Conservation (phyloP, 2,797 vertebrate species). For the Halcyon smyrnensis region DNA sequence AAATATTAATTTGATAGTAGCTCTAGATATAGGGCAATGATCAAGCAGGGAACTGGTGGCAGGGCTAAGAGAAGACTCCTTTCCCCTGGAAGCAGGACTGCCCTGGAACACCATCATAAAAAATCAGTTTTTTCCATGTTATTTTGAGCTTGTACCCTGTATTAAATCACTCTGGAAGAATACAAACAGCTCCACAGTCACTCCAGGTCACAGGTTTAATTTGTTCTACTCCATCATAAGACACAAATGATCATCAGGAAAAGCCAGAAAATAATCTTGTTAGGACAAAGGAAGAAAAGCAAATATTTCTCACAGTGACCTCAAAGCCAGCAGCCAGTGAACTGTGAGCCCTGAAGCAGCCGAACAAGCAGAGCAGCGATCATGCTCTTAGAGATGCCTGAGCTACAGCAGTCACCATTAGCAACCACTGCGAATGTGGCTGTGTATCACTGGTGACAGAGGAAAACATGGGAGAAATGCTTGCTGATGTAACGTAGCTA, state of each 20-base stretch:
- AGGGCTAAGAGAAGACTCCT: background rate
- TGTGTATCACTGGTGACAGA: background rate
- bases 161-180: background rate
- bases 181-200: rapidly evolving
- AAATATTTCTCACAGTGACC: background rate
- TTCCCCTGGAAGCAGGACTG: background rate
- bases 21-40: background rate
- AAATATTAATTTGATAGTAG: background rate
- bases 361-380: rapidly evolving
- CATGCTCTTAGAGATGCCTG: background rate
- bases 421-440: background rate
- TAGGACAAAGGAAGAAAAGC: background rate
- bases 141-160: background rate
- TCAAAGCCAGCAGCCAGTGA: background rate
- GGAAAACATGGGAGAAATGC: background rate
- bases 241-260: background rate
- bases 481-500: background rate
- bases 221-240: background rate
- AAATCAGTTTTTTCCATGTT: background rate
- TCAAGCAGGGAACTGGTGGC: background rate
- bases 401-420: background rate
- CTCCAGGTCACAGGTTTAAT: background rate
- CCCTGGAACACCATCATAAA: background rate
- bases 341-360: background rate
- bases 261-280: background rate